Evolutionary conservation across 2,797 vertebrate genomes (phyloP).

Genomic region (Enteromius fasciolatus): DNA sequence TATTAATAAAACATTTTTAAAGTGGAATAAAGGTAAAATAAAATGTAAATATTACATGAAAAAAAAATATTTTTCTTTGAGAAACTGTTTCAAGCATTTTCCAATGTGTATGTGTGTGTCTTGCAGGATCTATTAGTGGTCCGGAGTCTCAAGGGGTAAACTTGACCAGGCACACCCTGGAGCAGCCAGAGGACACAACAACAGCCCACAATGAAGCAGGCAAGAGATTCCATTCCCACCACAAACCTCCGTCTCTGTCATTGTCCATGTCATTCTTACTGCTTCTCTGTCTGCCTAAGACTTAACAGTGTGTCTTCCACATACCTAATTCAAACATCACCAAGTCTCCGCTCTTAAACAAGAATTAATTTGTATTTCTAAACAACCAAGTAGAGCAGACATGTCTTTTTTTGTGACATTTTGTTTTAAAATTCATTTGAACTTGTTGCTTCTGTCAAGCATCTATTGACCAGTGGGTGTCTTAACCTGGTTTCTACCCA

Average conservation of each 20-base stretch:
- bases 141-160: constrained; percentile 58
- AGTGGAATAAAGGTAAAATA: background rate
- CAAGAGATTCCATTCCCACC: constrained; percentile 59
- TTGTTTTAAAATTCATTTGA: background rate
- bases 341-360: background rate
- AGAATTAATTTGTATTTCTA: background rate
- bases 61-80: background rate
- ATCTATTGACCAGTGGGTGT: background rate
- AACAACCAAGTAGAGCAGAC: background rate
- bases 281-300: background rate
- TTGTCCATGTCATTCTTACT: background rate
- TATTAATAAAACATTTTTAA: background rate
- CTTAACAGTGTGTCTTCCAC: background rate
- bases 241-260: constrained; percentile 6
- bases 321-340: background rate
- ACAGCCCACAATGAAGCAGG: constrained; percentile 69
- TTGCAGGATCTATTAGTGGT: constrained; percentile 54
- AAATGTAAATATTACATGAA: background rate
- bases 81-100: background rate
- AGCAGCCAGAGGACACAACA: constrained; percentile 61
- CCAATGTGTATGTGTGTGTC: constrained; percentile 19
- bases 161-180: constrained; percentile 55
- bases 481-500: background rate
- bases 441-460: background rate
- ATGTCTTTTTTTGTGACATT: background rate